Evolutionary conservation across 92 coral and sea anemone genomes (phyloP), one percentile per base, ranked within the genome.

Genomic region (Epizoanthus illoricatus): DNA sequence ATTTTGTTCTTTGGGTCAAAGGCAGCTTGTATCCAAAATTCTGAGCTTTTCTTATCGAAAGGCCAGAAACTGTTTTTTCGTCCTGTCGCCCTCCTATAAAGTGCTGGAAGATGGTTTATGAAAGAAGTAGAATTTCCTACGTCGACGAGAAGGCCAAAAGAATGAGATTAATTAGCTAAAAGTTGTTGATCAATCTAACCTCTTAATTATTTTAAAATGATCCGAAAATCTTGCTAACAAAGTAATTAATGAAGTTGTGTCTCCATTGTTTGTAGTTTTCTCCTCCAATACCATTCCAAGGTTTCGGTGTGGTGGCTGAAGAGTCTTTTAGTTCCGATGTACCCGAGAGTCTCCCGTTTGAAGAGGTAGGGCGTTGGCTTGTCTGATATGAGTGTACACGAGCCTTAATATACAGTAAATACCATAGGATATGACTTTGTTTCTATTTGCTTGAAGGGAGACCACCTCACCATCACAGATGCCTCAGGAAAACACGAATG

Each of bases 301-400:
- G 94, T 8, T 93, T 93, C 75, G 88, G 86, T 10, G 97, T 93
- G 13, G 85, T 93, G 20, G 97, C 97, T 18, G 75, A 80, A 5
- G 94, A 88, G 84, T 74, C 94, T 5, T 89, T 81, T 55, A 84
- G 74, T 76, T 90, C 97, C 20, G 91, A 85, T 68, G 86, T 85
- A 74, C 97, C 97, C 8, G 97, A 90, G 64, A 83, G 92, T 62
- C 91, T 90, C 33, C 97, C 97, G 2, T 93, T 93, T 70, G 65
- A 87, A 45, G 74, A 83, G 86, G 97, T 93, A 86, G 47, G 80
- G 43, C 13, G 56, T 11, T 52, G 12, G 15, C 56, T 52, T 52
- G 56, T 10, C 56, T 52, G 56, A 52, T 52, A 43, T 43, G 8
- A 11, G 12, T 52, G 15, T 0, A 52, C 56, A 52, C 12, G 56